These are phyloP conservation scores for Furcifer pardalis DNA, from an alignment of 2,797 vertebrate genomes.

Conservation along the genomic window DNA sequence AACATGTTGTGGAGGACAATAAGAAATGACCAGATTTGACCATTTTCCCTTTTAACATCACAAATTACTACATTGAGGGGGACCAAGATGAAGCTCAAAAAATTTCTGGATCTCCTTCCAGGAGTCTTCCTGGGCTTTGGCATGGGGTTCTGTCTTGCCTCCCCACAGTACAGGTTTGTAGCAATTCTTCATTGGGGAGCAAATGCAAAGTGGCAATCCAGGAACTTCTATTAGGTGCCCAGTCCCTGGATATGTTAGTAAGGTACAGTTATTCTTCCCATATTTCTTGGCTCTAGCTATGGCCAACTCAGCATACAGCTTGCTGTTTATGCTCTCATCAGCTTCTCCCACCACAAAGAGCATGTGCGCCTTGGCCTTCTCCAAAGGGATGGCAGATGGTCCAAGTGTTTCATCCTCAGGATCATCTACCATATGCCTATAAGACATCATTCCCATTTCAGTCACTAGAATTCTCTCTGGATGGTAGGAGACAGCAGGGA, in stretches of 20 bases:
- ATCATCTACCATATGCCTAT: conserved; percentile 48
- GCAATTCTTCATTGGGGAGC: not conserved
- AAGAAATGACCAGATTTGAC: not conserved
- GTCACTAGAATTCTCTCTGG: conserved; percentile 3
- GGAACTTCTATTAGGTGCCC: conserved; percentile 71
- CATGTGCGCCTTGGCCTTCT: conserved; percentile 56
- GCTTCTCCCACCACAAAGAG: conserved; percentile 72
- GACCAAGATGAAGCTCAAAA: conserved; percentile 45
- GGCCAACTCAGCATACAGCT: conserved; percentile 57
- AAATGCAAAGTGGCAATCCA: conserved; percentile 45
- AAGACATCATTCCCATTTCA: conserved; percentile 65
- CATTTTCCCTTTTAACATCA: conserved; percentile 26
- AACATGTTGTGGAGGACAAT: not conserved
- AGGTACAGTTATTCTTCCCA: conserved; percentile 3
- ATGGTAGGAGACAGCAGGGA: conserved; percentile 65
- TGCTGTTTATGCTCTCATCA: conserved; percentile 61
- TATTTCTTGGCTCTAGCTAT: conserved; percentile 42
- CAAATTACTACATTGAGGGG: not conserved
- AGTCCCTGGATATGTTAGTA: conserved; percentile 56
- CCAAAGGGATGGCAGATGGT: conserved; percentile 57
- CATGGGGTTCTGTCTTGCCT: conserved; percentile 52
- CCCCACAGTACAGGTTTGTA: conserved; percentile 48
- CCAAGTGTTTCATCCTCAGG: conserved; percentile 61
- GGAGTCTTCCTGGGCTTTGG: conserved; percentile 62
- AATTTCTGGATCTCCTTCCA: conserved; percentile 67